Evolutionary conservation across 2,797 vertebrate genomes (phyloP).

Genomic region (Enteromius viviparus): DNA sequence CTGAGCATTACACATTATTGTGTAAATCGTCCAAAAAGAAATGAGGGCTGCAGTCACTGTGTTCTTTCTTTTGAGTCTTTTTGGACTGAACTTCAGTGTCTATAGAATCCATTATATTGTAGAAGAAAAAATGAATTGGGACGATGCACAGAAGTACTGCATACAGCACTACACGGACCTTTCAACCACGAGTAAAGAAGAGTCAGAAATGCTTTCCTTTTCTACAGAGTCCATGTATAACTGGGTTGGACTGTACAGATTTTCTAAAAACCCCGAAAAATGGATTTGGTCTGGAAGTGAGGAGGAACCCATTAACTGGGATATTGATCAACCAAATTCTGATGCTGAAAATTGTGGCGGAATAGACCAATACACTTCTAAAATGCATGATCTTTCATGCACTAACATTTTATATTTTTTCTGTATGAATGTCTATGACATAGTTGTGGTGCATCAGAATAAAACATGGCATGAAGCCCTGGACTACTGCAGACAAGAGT

Average conservation of each 20-base stretch:
- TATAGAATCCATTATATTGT: background rate
- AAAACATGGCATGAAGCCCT: conserved; percentile 5
- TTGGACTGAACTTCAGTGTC: background rate
- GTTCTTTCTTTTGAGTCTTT: background rate
- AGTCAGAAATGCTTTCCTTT: background rate
- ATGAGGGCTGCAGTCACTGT: background rate
- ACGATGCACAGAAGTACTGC: background rate
- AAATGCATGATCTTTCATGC: background rate
- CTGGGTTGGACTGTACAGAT: background rate
- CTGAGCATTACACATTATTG: too few species aligned
- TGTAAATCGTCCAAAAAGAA: background rate
- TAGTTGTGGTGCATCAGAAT: background rate
- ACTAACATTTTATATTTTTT: background rate
- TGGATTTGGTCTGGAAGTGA: conserved; percentile 5
- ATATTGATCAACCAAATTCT: rapidly evolving
- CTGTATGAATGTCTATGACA: background rate
- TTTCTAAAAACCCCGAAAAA: background rate
- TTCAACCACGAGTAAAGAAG: background rate
- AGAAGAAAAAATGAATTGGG: background rate
- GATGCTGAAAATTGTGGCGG: rapidly evolving
- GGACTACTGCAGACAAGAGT: background rate
- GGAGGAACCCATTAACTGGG: background rate
- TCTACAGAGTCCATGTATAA: rapidly evolving
- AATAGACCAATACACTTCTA: background rate
- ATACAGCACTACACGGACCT: background rate